These are phyloP conservation scores for Noctua pronuba DNA, from an alignment of 2,888 invertebrate species.

Conservation along the genomic window DNA sequence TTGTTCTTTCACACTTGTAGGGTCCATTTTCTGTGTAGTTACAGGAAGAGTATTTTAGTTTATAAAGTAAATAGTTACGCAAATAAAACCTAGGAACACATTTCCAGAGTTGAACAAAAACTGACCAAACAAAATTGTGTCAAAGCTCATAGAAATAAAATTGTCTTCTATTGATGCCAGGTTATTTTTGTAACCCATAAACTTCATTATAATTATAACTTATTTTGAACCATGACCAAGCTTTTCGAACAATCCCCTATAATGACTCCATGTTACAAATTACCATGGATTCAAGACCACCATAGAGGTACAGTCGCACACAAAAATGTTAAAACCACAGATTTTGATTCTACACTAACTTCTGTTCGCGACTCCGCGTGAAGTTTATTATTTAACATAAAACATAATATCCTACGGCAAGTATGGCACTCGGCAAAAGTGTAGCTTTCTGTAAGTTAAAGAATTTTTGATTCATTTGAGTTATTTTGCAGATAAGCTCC, in stretches of 20 bases:
- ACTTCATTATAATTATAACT: slow-evolving; percentile 22
- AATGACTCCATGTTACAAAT: slow-evolving; percentile 73
- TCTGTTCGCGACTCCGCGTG: background rate
- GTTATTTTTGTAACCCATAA: background rate
- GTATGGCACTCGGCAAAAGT: background rate
- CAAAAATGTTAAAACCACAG: slow-evolving; percentile 53
- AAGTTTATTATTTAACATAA: background rate
- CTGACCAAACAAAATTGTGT: background rate
- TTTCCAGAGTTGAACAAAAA: background rate
- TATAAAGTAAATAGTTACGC: background rate
- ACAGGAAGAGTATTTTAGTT: background rate
- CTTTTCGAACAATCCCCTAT: slow-evolving; percentile 43
- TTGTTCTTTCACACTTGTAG: background rate
- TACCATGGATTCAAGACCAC: slow-evolving; percentile 74
- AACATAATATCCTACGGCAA: background rate
- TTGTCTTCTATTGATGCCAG: background rate
- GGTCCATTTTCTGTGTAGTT: background rate
- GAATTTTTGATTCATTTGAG: background rate
- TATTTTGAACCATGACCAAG: slow-evolving; percentile 70
- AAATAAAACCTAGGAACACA: background rate
- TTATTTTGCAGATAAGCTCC: background rate
- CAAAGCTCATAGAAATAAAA: background rate
- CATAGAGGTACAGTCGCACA: slow-evolving; percentile 63
- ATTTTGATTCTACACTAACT: background rate
- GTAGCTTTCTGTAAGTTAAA: too few relatives aligned